These are phyloP conservation scores for Drosophila multiciliata DNA, from an alignment of 2,888 invertebrate species.

Conservation along the genomic window DNA sequence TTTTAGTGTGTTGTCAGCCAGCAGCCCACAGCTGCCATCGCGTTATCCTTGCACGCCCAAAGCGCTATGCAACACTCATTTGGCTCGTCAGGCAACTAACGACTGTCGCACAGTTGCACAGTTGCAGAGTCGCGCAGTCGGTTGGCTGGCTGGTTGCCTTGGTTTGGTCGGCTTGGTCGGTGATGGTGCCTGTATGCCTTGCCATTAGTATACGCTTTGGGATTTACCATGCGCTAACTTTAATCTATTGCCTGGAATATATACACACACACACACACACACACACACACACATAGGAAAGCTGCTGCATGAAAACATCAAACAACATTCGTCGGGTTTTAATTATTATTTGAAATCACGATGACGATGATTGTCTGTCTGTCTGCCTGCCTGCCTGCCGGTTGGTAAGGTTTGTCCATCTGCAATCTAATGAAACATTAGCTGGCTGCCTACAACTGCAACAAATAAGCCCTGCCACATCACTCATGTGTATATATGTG, in stretches of 20 bases:
- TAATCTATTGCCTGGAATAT: slow-evolving; percentile 57
- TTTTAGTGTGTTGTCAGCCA: slow-evolving; percentile 29
- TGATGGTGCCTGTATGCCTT: slow-evolving; percentile 33
- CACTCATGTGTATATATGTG: slow-evolving; percentile 21
- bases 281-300: neutral
- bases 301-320: slow-evolving; percentile 58
- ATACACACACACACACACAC: slow-evolving; percentile 15
- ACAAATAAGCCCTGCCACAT: slow-evolving; percentile 28
- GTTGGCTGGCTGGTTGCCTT: slow-evolving; percentile 3
- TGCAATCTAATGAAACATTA: slow-evolving; percentile 67
- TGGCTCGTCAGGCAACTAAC: slow-evolving; percentile 42
- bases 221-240: slow-evolving; percentile 54
- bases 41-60: slow-evolving; percentile 26
- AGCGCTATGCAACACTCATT: slow-evolving; percentile 49
- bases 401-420: slow-evolving; percentile 17
- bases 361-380: slow-evolving; percentile 32
- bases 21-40: slow-evolving; percentile 35
- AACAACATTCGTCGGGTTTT: slow-evolving; percentile 67
- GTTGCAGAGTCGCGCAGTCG: slow-evolving; percentile 8
- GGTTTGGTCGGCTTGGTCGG: slow-evolving; percentile 20
- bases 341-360: slow-evolving; percentile 71
- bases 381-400: neutral
- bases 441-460: slow-evolving; percentile 40
- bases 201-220: slow-evolving; percentile 57
- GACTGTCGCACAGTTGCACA: slow-evolving; percentile 17